Percentiles rank a stretch among this genome's conserved stretches.
These are phyloP conservation scores for Pollenia labialis DNA, from an alignment of 2,888 invertebrate genomes.

Conservation along the genomic window DNA sequence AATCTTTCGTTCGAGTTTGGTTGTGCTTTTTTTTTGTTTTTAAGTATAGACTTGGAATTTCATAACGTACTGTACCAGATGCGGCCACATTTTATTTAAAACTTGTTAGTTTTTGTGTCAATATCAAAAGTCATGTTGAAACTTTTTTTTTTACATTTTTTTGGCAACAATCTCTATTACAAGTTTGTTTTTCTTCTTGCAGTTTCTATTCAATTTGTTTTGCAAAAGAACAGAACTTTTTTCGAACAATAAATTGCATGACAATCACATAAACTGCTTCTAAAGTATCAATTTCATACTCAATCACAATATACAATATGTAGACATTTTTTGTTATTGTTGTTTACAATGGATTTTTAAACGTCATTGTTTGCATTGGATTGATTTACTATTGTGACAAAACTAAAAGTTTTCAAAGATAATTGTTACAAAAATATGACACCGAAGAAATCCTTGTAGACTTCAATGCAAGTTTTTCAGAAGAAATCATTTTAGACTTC, in stretches of 20 bases:
- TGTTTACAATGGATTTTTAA: constrained; percentile 3
- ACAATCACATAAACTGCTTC: constrained; percentile 41
- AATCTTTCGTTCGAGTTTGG: not conserved
- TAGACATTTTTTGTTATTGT: not conserved
- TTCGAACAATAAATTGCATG: not conserved
- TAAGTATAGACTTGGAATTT: too few species aligned
- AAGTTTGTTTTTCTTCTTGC: not conserved
- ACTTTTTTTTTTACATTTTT: not conserved
- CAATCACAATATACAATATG: not conserved
- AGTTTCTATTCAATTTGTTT: constrained; percentile 16
- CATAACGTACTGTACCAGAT: too few species aligned
- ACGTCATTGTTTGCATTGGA: not conserved
- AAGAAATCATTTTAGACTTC: too few species aligned
- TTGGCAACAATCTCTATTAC: constrained; percentile 14
- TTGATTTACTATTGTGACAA: not conserved
- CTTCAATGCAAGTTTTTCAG: too few species aligned
- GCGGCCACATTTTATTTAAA: not conserved
- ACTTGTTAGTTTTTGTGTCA: constrained; percentile 33
- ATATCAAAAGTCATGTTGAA: constrained; percentile 32
- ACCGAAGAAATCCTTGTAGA: too few species aligned
- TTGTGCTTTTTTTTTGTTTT: not conserved
- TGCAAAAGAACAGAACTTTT: not conserved
- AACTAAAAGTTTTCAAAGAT: constrained; percentile 1
- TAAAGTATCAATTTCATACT: constrained; percentile 38
- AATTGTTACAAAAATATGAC: not conserved